Percentiles rank a stretch among this genome's conserved stretches.
Evolutionary conservation across 1,140 invertebrate species (phyloP).

Genomic region (Zaprionus tsacasi): DNA sequence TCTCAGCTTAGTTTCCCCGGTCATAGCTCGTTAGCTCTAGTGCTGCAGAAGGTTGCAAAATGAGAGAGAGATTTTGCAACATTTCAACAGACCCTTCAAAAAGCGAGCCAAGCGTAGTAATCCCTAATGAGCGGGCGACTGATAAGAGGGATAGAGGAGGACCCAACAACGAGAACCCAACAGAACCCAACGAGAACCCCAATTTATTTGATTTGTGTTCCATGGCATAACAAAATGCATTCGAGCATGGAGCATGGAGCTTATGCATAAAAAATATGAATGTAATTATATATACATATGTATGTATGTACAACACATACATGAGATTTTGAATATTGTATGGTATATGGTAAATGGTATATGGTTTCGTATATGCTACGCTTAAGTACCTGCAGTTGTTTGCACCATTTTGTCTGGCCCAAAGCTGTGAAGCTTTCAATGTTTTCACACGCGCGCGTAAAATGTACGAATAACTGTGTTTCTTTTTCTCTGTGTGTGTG

Average conservation of each 20-base stretch:
- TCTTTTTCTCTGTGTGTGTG: neutral
- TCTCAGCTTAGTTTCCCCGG: neutral
- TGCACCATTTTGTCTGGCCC: constrained; percentile 65
- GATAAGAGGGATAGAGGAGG: neutral
- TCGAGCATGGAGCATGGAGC: neutral
- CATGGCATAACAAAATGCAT: neutral
- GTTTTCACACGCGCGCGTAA: constrained; percentile 51
- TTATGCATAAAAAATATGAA: constrained; percentile 1
- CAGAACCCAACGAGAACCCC: neutral
- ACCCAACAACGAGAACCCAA: neutral
- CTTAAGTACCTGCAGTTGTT: constrained; percentile 71
- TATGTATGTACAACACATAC: neutral
- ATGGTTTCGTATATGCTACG: neutral
- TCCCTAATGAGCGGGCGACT: neutral
- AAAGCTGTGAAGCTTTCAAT: constrained; percentile 47
- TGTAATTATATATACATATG: neutral
- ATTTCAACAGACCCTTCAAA: neutral
- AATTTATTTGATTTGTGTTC: neutral
- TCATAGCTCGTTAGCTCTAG: neutral
- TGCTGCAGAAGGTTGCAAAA: too few relatives aligned
- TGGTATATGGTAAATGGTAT: constrained; percentile 11
- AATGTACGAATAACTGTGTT: constrained; percentile 9
- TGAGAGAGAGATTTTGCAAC: too few relatives aligned
- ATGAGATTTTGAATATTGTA: neutral
- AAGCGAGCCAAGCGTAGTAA: neutral